Evolutionary conservation across 1,140 invertebrate species (phyloP), one percentile per base, ranked within the genome.

Genomic region (Plectrocnemia conspersa): DNA sequence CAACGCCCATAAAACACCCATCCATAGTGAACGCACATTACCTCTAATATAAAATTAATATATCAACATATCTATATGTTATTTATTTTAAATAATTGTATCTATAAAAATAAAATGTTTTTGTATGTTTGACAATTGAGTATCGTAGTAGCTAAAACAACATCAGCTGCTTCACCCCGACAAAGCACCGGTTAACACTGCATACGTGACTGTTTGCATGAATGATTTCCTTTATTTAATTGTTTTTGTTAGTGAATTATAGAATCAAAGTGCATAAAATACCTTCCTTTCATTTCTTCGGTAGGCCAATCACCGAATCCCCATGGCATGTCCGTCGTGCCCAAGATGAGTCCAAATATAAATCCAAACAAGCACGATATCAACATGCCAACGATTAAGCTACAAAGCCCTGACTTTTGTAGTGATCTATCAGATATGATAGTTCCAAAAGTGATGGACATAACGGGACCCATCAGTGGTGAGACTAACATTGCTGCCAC

Each of bases 401-500:
- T 84, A 32, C 81, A 78, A 0, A 88, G 73, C 6, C 86, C 86
- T 52, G 81, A 78, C 48, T 74, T 75, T 33, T 85, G 75, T 1
- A 80, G 68, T 58, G 71, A 71, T 57, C 74, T 73, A 65, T 93
- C 88, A 10, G 85, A 77, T 64, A 93, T 88, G 42, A 89, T 84
- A 18, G 81, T 80, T 2, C 89, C 89, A 67, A 92, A 92, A 22
- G 88, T 89, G 27, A 87, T 79, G 7, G 87, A 89, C 81, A 91
- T 86, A 7, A 91, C 88, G 0, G 89, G 89, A 29, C 88, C 88
- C 89, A 92, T 93, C 2, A 92, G 74, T 0, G 89, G 89, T 1
- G 89, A 91, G 1, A 92, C 85, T 55, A 93, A 71, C 89, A 93
- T 93, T 36, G 86, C 88, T 13, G 89, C 89, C 19, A 91, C 87